phyloP scores from a whole-genome alignment of 1,140 invertebrate genomes.

The Neomicropteryx cornuta region DNA sequence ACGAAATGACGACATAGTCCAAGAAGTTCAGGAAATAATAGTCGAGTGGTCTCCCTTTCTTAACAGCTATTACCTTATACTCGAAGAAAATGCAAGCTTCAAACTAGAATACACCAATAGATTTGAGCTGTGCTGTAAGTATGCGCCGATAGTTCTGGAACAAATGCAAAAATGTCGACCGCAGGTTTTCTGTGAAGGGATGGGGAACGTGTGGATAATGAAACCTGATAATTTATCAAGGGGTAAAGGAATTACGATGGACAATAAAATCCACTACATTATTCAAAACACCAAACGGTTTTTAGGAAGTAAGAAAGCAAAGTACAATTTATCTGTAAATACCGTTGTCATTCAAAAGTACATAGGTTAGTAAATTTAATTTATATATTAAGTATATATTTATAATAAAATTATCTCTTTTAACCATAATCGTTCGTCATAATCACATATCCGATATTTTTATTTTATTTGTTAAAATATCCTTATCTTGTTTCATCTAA shows the following conservation, averaged over 20 bases:
- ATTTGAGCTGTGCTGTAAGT: slow-evolving; percentile 36
- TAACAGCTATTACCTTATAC: slow-evolving; percentile 39
- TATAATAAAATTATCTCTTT: no score
- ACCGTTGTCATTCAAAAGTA: slow-evolving; percentile 90
- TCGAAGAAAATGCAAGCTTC: slow-evolving; percentile 29
- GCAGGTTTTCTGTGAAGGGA: slow-evolving; percentile 61
- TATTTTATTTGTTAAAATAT: no score
- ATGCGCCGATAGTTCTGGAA: slow-evolving; percentile 44
- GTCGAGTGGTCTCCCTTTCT: slow-evolving; percentile 62
- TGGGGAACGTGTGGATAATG: slow-evolving; percentile 84
- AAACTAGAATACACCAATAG: slow-evolving; percentile 31
- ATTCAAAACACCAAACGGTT: no score
- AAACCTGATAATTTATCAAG: slow-evolving; percentile 81
- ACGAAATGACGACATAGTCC: slow-evolving; percentile 42
- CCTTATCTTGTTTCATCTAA: no score
- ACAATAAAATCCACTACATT: no score
- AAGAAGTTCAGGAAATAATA: slow-evolving; percentile 23
- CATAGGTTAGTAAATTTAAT: slow-evolving; percentile 75
- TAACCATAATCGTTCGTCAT: no score
- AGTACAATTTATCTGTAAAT: no score
- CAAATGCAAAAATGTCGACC: slow-evolving; percentile 49
- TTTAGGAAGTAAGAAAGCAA: no score
- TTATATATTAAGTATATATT: no score
- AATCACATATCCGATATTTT: no score
- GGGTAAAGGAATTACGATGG: slow-evolving; percentile 67